Base-by-base conservation (phyloP, 92 coral and sea anemone genomes). In the Siderastrea radians region DNA sequence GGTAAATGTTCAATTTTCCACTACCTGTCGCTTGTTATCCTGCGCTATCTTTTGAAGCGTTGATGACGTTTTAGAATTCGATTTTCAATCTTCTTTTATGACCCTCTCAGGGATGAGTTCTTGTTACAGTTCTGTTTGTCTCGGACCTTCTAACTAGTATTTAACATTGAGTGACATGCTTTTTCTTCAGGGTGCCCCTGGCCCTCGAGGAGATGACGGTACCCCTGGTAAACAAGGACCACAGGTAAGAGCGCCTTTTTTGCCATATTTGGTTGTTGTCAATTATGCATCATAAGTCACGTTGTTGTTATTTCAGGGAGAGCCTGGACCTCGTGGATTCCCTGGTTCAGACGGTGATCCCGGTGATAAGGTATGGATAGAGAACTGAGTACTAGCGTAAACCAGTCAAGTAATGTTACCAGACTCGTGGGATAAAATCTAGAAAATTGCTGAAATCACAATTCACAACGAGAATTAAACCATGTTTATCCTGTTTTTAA, bases 171-270 rank as follows among this genome's bases (percentile, higher is more conserved):
- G 72, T 38, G 5, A 11, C 61, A 10, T 55, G 11, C 44, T 77
- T 59, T 46, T 26, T 13, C 63, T 51, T 62, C 74, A 95, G 98
- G 98, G 98, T 79, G 91, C 91, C 73, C 94, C 89, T 11, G 99
- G 99, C 68, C 91, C 99, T 64, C 92, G 95, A 78, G 99, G 99
- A 68, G 88, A 90, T 73, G 84, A 84, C 15, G 99, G 99, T 44
- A 86, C 90, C 7, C 84, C 93, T 7, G 99, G 99, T 44, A 68
- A 80, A 49, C 44, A 91, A 15, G 99, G 99, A 60, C 84, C 85
- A 62, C 96, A 95, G 89, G 99, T 96, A 95, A 74, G 98, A 77
- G 16, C 54, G 48, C 54, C 78, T 77, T 44, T 4, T 54, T 43
- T 44, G 53, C 3, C 8, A 3, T 46, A 8, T 17, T 14, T 74